Evolutionary conservation across 2,113 vertebrate genomes (phyloP).

Genomic region (Mustela lutreola): DNA sequence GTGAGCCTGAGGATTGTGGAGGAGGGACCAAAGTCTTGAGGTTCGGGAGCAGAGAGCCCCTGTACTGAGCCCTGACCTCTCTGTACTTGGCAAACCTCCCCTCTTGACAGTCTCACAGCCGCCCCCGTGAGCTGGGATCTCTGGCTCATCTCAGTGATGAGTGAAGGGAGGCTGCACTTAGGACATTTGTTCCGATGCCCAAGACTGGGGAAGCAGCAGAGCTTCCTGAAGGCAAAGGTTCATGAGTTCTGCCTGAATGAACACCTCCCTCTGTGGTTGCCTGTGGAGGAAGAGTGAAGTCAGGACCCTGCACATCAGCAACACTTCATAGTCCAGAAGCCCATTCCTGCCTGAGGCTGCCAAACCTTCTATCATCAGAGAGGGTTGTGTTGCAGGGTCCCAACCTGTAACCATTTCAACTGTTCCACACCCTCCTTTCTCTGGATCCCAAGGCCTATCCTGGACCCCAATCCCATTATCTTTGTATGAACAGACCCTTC

Average conservation of each 20-base stretch:
- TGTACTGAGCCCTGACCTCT: fast-evolving
- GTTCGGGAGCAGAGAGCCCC: not conserved
- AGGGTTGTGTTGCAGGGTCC: not conserved
- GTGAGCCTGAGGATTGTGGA: not conserved
- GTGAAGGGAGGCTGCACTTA: too few species aligned
- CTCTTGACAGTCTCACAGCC: not conserved
- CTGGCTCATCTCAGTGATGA: too few species aligned
- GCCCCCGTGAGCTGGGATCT: too few species aligned
- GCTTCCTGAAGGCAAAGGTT: not conserved
- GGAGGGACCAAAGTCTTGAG: not conserved
- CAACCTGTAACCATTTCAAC: too few species aligned
- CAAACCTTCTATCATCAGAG: not conserved
- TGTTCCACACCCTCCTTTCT: fast-evolving
- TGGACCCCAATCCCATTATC: fast-evolving
- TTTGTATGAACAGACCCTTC: fast-evolving
- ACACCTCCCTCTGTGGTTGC: too few species aligned
- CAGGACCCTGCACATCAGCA: not conserved
- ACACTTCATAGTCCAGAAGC: not conserved
- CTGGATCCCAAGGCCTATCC: not conserved
- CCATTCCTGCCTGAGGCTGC: not conserved
- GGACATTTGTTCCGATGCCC: too few species aligned
- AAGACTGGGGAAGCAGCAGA: not conserved
- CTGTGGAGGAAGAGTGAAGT: not conserved
- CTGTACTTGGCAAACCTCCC: not conserved
- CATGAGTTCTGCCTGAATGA: not conserved